Evolutionary conservation across 2,888 invertebrate species (phyloP).

Genomic region (Sialis lutaria): DNA sequence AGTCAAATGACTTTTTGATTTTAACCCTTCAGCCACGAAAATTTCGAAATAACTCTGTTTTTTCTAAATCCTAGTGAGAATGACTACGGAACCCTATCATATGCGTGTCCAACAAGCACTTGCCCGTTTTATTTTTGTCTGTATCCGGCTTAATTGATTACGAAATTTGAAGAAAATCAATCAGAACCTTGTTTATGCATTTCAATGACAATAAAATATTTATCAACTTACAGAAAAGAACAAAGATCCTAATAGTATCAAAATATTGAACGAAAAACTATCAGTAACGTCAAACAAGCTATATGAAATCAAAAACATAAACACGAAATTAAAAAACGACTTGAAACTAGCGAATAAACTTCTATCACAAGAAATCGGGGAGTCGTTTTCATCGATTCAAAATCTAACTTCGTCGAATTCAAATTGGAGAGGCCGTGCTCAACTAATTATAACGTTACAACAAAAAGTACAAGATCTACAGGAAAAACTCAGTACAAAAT

Average conservation of each 20-base stretch:
- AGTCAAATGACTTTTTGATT: too few species aligned
- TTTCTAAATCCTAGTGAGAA: too few species aligned
- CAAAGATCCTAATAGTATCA: conserved; percentile 19
- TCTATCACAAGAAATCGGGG: conserved; percentile 58
- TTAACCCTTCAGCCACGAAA: too few species aligned
- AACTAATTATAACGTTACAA: conserved; percentile 52
- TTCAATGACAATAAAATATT: too few species aligned
- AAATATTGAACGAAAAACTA: conserved; percentile 42
- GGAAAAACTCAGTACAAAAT: conserved; percentile 31
- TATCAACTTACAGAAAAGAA: not conserved
- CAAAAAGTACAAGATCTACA: conserved; percentile 48
- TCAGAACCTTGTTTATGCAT: too few species aligned
- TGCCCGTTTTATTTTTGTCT: too few species aligned
- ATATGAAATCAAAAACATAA: conserved; percentile 50
- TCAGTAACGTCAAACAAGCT: conserved; percentile 39
- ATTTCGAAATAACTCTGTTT: too few species aligned
- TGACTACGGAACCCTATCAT: too few species aligned
- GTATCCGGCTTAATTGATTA: too few species aligned
- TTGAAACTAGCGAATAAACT: conserved; percentile 55
- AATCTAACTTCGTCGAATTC: conserved; percentile 35
- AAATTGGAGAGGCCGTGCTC: conserved; percentile 63
- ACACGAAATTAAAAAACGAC: conserved; percentile 50
- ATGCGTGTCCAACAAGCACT: too few species aligned
- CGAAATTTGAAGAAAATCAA: too few species aligned
- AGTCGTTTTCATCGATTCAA: conserved; percentile 44